Evolutionary conservation across 1,140 invertebrate species (phyloP), one percentile per base, ranked within the genome.

Genomic region (Macrocentrus cingulum): DNA sequence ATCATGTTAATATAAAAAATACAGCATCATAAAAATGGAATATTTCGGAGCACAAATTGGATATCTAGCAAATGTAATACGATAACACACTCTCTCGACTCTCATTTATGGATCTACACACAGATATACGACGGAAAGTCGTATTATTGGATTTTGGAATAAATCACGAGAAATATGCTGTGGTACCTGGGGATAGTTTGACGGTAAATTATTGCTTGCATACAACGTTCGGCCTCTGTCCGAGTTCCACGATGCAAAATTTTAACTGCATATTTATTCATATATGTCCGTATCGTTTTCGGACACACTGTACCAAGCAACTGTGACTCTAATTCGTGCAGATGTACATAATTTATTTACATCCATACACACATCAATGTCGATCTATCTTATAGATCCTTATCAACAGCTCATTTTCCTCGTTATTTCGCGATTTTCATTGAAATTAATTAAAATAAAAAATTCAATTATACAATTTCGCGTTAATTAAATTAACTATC

Each of bases 261-360:
- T 70, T 70, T 70, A 69, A 68, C 59, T 62, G 55, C 57, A 64
- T 63, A 64, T 71, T 74, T 70, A 68, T 74, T 72, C 65, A 66
- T 68, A 41, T 42, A 15, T 41, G 29, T 51, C n/a, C 32, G 25
- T 49, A 16, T 46, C 16, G 32, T 51, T 15, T 18, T 16, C 15
- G 16, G 7, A 20, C 36, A 41, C 20, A 41, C 9, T 29, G 9
- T 29, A 42, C 15, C 11, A 42, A 42, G 9, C 41, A 42, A 16
- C 16, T 42, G 41, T 42, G 18, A 42, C 41, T 42, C 16, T 42
- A 8, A 18, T 4, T 15, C 15, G 25, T 2, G 22, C 19, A 44
- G 8, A 44, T 44, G 22, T 18, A 20, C 9, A 44, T 44, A 44
- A 19, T 13, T 1, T 4, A 9, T 11, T 11, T 41, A 9, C 18